Conservation (phyloP, 2,888 invertebrate species). For the Eretmocerus hayati region DNA sequence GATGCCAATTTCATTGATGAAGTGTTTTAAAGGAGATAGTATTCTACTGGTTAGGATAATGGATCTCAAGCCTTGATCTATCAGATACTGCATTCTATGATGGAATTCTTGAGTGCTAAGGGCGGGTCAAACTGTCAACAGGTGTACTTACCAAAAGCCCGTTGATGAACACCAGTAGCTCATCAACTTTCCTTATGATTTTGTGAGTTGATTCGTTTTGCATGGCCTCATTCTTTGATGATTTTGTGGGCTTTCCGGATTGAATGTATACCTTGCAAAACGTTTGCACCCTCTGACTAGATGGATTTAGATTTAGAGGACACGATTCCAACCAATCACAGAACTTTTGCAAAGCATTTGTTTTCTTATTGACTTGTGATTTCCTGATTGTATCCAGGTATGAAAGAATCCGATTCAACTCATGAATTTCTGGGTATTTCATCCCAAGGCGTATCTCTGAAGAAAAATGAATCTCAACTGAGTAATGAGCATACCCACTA, state of each 20-base stretch:
- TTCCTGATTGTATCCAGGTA: slow-evolving; percentile 62
- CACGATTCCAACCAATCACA: slow-evolving; percentile 68
- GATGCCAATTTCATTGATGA: slow-evolving; percentile 83
- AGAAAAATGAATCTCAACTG: slow-evolving; percentile 13
- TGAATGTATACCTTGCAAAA: slow-evolving; percentile 74
- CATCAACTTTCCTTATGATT: slow-evolving; percentile 61
- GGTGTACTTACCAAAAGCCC: slow-evolving; percentile 67
- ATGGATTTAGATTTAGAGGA: slow-evolving; percentile 54
- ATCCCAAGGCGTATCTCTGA: slow-evolving; percentile 58
- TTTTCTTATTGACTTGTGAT: slow-evolving; percentile 68
- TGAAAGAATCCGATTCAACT: slow-evolving; percentile 71
- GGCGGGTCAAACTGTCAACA: too few relatives aligned
- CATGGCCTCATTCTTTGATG: slow-evolving; percentile 57
- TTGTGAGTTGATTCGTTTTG: slow-evolving; percentile 54
- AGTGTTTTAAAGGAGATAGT: slow-evolving; percentile 81
- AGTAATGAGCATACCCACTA: too few relatives aligned
- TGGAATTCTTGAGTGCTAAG: too few relatives aligned
- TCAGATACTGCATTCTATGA: slow-evolving; percentile 83
- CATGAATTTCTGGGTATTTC: slow-evolving; percentile 55
- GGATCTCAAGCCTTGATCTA: slow-evolving; percentile 72
- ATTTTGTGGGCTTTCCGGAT: slow-evolving; percentile 51
- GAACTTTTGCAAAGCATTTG: slow-evolving; percentile 72
- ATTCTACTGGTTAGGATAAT: slow-evolving; percentile 97
- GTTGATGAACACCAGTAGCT: slow-evolving; percentile 98
- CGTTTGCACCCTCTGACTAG: slow-evolving; percentile 59